Conservation (phyloP, 2,113 vertebrate genomes). For the Anarrhichthys ocellatus region DNA sequence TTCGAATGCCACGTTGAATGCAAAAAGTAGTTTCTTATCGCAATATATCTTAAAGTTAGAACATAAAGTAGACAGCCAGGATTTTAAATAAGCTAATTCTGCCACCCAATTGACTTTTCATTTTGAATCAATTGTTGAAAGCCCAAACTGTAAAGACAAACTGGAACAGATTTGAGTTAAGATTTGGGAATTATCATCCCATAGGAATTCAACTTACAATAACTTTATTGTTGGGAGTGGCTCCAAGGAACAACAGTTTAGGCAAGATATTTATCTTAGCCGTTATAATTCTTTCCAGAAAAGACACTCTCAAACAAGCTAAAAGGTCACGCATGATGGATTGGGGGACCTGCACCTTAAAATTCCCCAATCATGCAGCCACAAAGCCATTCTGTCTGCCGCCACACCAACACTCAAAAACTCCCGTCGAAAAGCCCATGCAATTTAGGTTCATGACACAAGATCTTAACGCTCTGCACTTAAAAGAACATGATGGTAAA, state of each 20-base stretch:
- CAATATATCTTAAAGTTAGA: constrained; percentile 30
- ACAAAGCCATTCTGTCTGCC: background rate
- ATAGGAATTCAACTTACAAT: background rate
- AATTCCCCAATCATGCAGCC: background rate
- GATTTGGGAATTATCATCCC: background rate
- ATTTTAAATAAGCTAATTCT: constrained; percentile 9
- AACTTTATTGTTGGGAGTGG: background rate
- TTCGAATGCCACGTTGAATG: constrained; percentile 35
- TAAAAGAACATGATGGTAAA: background rate
- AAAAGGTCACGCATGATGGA: constrained; percentile 16
- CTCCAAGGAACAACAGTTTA: background rate
- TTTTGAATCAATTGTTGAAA: background rate
- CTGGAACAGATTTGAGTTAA: background rate
- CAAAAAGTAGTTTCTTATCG: constrained; percentile 35
- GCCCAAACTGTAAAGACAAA: background rate
- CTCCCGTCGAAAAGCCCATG: background rate
- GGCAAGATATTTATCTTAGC: constrained; percentile 20
- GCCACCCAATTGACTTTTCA: background rate
- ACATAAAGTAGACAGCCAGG: background rate
- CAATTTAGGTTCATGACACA: background rate
- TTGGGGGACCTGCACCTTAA: background rate
- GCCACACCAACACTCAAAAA: background rate
- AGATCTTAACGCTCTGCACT: background rate
- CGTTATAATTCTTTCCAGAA: constrained; percentile 18
- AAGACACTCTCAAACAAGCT: constrained; percentile 13